Evolutionary conservation across 2,888 invertebrate species (phyloP), one percentile per base, ranked within the genome.

Genomic region (Carpatolechia fugitivella): DNA sequence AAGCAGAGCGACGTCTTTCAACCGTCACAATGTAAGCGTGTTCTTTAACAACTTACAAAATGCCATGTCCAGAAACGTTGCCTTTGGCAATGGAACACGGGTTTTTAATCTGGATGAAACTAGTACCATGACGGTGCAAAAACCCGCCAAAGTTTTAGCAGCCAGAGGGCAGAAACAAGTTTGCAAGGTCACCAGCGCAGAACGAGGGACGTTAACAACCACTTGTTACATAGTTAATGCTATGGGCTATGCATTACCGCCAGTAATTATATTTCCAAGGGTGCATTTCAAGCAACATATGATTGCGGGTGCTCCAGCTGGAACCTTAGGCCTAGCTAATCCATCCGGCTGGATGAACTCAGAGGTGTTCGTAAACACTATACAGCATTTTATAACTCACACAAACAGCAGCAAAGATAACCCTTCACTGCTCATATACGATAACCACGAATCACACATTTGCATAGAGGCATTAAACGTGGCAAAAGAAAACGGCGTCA

Each of bases 371-470:
- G 54, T 72, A 31, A 50, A 69, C 55, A 68, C 72, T 18, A 69
- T 80, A 56, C 57, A 74, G 53, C 76, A 79, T 66, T 80, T 76
- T 60, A 69, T 74, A 33, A 68, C 62, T 48, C 58, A 67, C 52
- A 57, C 61, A 16, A 54, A 60, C 7, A 58, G 60, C 54, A 65
- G 65, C 16, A 64, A 58, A 55, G 66, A 70, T 29, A 70, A 71
- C 59, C 70, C 68, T 44, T 53, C 62, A n/a, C 57, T 76, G 10
- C 58, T 76, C 24, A 65, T 79, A 18, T 61, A 60, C 41, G 76
- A 76, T 57, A 79, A 78, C 52, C 68, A 73, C 56, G 70, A 76
- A 51, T 63, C 65, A n/a, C 74, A 78, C 52, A 92, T 91, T 68
- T 92, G 91, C 35, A 90, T 87, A 31, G 74, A 77, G 3, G 85